Percentiles rank a stretch among this genome's conserved stretches.
Conservation (phyloP, 2,113 vertebrate species). For the Misgurnus mizolepis region DNA sequence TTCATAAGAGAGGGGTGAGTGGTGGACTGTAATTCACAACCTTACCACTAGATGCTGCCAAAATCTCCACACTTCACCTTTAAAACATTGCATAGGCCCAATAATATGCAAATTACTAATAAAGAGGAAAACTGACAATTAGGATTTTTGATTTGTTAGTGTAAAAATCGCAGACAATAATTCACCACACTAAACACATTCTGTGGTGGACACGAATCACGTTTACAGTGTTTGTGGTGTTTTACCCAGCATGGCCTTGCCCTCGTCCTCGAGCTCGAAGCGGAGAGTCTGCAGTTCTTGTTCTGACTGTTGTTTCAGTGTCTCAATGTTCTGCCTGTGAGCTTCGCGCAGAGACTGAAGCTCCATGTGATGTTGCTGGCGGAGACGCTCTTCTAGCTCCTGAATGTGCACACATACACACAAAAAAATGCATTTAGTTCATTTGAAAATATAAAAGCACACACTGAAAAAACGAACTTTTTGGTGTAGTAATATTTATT, state of each 20-base stretch:
- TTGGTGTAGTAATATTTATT: too few relatives aligned
- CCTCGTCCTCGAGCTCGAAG: slow-evolving; percentile 96
- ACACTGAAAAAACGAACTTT: too few relatives aligned
- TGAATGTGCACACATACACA: slow-evolving; percentile 56
- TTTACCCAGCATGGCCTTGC: slow-evolving; percentile 96
- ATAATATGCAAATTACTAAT: background rate
- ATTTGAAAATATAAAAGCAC: background rate
- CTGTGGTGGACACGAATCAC: background rate
- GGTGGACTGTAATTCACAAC: too few relatives aligned
- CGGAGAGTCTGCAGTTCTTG: slow-evolving; percentile 95
- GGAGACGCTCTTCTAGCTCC: slow-evolving; percentile 90
- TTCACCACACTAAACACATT: background rate
- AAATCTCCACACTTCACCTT: too few relatives aligned
- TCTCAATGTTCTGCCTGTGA: slow-evolving; percentile 92
- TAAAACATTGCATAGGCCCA: too few relatives aligned
- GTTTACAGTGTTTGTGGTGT: background rate
- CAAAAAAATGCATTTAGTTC: background rate
- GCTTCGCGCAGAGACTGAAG: slow-evolving; percentile 89
- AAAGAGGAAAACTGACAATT: background rate
- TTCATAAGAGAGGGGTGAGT: too few relatives aligned
- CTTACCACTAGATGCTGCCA: too few relatives aligned
- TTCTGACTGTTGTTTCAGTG: slow-evolving; percentile 91
- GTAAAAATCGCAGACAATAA: background rate
- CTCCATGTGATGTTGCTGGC: slow-evolving; percentile 89
- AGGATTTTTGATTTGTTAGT: background rate